Percentiles rank a stretch among this genome's conserved stretches.
These are phyloP conservation scores for Stigmatopora nigra DNA, from an alignment of 2,113 vertebrate species.

Conservation along the genomic window DNA sequence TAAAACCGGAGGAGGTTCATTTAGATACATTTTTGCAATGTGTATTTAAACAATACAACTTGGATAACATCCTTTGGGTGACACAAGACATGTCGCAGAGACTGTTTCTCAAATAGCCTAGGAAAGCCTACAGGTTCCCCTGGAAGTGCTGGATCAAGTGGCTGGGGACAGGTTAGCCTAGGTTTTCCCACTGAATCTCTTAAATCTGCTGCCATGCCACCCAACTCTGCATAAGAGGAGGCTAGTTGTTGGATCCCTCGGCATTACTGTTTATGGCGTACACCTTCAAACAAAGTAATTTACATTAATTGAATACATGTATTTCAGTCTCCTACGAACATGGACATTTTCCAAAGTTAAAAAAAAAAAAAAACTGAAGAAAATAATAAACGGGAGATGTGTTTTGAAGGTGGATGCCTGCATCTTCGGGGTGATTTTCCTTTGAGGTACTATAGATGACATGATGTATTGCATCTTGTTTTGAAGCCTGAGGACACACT, in stretches of 20 bases:
- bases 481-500: conserved; percentile 52
- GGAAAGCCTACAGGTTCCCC: no score
- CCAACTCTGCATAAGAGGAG: no score
- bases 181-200: no score
- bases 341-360: conserved; percentile 36
- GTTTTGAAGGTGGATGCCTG: conserved; percentile 41
- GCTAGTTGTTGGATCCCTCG: background rate
- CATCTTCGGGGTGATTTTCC: conserved; percentile 45
- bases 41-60: no score
- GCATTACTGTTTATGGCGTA: background rate
- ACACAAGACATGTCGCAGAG: no score
- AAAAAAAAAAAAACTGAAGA: conserved; percentile 17
- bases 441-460: conserved; percentile 32
- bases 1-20: no score
- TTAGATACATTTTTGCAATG: no score
- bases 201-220: no score
- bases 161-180: no score
- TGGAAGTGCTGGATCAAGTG: no score
- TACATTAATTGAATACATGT: conserved; percentile 28
- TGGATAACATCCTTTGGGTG: no score
- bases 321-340: conserved; percentile 44
- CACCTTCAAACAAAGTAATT: conserved; percentile 51
- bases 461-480: conserved; percentile 52
- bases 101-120: no score
- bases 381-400: conserved; percentile 32